Evolutionary conservation across 1,140 invertebrate genomes (phyloP), one percentile per base, ranked within the genome.

Genomic region (Ptiloglossa arizonensis): DNA sequence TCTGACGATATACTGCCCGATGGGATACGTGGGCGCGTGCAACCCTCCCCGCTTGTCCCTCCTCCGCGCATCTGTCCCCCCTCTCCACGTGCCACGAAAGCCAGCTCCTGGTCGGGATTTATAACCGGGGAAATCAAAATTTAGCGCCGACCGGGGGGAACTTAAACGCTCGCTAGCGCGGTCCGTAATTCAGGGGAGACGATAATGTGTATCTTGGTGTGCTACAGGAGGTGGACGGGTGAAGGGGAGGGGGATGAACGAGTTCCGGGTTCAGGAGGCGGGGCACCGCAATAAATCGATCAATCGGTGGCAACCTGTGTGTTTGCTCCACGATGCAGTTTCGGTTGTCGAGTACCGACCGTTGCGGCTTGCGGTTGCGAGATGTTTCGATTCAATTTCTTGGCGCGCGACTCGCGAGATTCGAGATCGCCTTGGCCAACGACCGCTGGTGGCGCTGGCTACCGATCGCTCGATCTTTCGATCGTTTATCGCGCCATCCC

Each of bases 1-100:
- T 80, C 35, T n/a, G 50, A 32, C 83, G 64, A 85, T 85, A 84
- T 85, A 85, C 82, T 85, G 54, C 59, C 35, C 48, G 22, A 24
- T 66, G 27, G 24, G 57, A n/a, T 9, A 24, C 15, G 44, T 41
- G 22, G n/a, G 1, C 41, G 29, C 32, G 32, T 48, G 19, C 8
- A 24, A n/a, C n/a, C n/a, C n/a, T n/a, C n/a, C n/a, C n/a, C n/a
- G n/a, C n/a, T n/a, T n/a, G n/a, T n/a, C n/a, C n/a, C n/a, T n/a
- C n/a, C n/a, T n/a, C n/a, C n/a, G n/a, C n/a, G n/a, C n/a, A n/a
- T n/a, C n/a, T n/a, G n/a, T n/a, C n/a, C n/a, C n/a, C n/a, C n/a
- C n/a, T 5, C 22, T 15, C 5, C n/a, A 3, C 46, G 44, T 64
- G 19, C 19, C 35, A 22, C 6, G 4, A 19, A 50, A 9, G 15